These are phyloP conservation scores for Myotis brandtii DNA, from an alignment of 2,113 vertebrate species.

Conservation along the genomic window DNA sequence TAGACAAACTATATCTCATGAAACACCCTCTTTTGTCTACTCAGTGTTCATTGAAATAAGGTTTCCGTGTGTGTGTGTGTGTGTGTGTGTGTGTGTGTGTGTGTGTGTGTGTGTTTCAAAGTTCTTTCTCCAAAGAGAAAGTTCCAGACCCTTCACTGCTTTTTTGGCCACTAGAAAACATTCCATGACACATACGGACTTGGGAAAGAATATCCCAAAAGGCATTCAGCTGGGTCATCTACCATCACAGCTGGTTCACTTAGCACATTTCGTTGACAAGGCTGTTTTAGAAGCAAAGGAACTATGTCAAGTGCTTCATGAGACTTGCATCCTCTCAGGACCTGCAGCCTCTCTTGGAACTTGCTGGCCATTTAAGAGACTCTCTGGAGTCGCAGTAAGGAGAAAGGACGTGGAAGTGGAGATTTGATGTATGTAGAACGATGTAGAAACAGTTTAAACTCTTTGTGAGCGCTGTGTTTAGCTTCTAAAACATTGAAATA, in stretches of 20 bases:
- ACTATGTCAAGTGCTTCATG: neutral
- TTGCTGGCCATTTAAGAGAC: neutral
- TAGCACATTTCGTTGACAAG: neutral
- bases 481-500: slow-evolving; percentile 13
- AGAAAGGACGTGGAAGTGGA: neutral
- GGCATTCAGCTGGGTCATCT: neutral
- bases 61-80: neutral
- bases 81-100: neutral
- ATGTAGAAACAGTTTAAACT: neutral
- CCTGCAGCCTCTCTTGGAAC: neutral
- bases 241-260: neutral
- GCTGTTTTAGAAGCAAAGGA: slow-evolving; percentile 27
- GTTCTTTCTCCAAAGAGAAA: neutral
- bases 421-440: neutral
- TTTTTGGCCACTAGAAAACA: neutral
- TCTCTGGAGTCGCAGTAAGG: neutral
- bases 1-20: neutral
- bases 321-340: neutral
- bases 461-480: neutral
- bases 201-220: slow-evolving; percentile 8
- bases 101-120: neutral
- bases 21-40: slow-evolving; percentile 20
- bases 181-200: neutral
- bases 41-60: neutral
- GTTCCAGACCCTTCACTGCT: neutral